phyloP scores from a whole-genome alignment of 2,888 invertebrate genomes.

The Copidosoma aretas region DNA sequence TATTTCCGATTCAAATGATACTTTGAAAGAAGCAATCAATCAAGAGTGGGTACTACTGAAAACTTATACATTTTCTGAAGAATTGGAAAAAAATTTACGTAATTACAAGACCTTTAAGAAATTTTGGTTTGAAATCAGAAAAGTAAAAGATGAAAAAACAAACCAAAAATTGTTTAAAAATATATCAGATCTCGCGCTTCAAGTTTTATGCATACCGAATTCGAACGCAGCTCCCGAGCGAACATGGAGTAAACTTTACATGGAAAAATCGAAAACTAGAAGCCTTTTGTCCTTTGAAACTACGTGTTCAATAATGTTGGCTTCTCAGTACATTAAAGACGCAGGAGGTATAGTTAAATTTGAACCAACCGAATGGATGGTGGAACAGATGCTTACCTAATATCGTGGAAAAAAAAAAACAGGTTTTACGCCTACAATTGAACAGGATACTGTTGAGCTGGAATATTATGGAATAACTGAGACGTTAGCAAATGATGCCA shows the following conservation, averaged over 20 bases:
- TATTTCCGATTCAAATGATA: background rate
- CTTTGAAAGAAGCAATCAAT: background rate
- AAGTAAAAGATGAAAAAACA: background rate
- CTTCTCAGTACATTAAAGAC: constrained; percentile 4
- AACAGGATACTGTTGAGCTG: too few relatives aligned
- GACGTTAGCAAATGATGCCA: too few relatives aligned
- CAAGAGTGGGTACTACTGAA: background rate
- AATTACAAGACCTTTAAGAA: background rate
- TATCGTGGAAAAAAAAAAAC: too few relatives aligned
- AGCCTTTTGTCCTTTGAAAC: background rate
- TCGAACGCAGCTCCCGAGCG: constrained; percentile 16
- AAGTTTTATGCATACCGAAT: constrained; percentile 6
- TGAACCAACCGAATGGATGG: too few relatives aligned
- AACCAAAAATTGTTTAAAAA: background rate
- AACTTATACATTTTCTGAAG: background rate
- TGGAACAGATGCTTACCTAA: too few relatives aligned
- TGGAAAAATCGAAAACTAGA: background rate
- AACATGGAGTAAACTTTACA: constrained; percentile 1
- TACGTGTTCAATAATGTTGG: background rate
- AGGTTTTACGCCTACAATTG: too few relatives aligned
- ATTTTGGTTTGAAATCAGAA: background rate
- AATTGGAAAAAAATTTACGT: background rate
- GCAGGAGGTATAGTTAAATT: background rate
- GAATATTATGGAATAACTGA: too few relatives aligned
- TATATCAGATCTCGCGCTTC: constrained; percentile 2